Percentiles rank a stretch among this genome's conserved stretches.
Evolutionary conservation across 1,140 invertebrate species (phyloP).

Genomic region (Trichonephila inaurata): DNA sequence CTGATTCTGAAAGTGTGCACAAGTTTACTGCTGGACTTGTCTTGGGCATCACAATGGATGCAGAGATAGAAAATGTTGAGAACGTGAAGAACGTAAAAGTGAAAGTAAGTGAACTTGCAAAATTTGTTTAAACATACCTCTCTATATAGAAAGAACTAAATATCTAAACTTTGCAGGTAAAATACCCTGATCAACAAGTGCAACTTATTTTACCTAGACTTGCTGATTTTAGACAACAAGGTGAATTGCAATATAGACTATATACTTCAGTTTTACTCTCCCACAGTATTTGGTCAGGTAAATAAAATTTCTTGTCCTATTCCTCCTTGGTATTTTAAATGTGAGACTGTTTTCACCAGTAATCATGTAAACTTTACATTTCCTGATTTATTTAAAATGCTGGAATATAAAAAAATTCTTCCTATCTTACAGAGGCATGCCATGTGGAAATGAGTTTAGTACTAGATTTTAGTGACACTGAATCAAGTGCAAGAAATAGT

Average conservation of each 20-base stretch:
- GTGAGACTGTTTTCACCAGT: no score
- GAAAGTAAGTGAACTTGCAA: slow-evolving; percentile 83
- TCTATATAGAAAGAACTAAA: no score
- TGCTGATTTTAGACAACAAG: slow-evolving; percentile 81
- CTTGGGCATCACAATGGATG: slow-evolving; percentile 91
- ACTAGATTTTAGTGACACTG: slow-evolving; percentile 87
- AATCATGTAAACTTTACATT: no score
- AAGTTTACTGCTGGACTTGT: slow-evolving; percentile 96
- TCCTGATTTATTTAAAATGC: no score
- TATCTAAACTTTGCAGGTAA: slow-evolving; percentile 80
- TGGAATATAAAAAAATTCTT: background rate
- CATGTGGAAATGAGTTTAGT: slow-evolving; percentile 93
- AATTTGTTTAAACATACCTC: no score
- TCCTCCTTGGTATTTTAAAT: no score
- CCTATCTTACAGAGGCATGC: slow-evolving; percentile 88
- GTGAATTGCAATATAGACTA: slow-evolving; percentile 86
- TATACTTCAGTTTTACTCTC: slow-evolving; percentile 92
- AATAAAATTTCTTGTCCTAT: background rate
- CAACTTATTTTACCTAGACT: slow-evolving; percentile 90
- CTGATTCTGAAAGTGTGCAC: slow-evolving; percentile 90
- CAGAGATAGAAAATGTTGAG: slow-evolving; percentile 90
- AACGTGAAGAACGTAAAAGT: slow-evolving; percentile 88
- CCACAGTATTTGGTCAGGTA: slow-evolving; percentile 86
- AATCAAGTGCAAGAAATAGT: slow-evolving; percentile 80
- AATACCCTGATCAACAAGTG: slow-evolving; percentile 94